Evolutionary conservation across 2,888 invertebrate species (phyloP), one percentile per base, ranked within the genome.

Genomic region (Ectemnius continuus): DNA sequence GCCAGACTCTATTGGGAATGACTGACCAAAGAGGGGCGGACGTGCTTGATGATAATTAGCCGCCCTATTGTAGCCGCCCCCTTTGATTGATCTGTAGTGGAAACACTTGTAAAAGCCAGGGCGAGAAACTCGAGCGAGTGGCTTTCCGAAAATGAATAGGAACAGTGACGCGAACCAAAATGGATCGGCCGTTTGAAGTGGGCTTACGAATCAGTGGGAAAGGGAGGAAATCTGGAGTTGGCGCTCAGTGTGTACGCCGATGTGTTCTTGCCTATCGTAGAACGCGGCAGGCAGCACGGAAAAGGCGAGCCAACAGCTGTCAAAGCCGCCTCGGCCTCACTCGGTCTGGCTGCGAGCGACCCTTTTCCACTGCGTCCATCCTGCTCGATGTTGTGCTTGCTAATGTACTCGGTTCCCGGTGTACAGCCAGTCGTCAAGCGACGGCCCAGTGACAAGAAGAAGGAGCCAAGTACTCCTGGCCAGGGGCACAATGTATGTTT

Each of bases 301-400:
- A 83, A 83, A 84, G 73, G 79, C 81, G 70, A 23, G 75, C 76
- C 78, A 83, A 83, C 86, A 86, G 86, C 86, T 86, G 86, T 86
- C 86, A 87, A 86, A 86, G 85, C 86, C 74, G 84, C 75, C 61
- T 64, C 65, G 68, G 69, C 74, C 73, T 64, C 64, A 67, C 75
- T 66, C 75, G 75, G 65, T 73, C 74, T 64, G 76, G 68, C 77
- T 72, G 78, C 64, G 61, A 18, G 56, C 72, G 70, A 76, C 74
- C 80, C 84, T 78, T 75, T 70, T 68, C 66, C 52, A 62, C 65
- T 58, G 62, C 68, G 66, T 67, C 70, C 75, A 61, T 23, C 61
- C 68, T 63, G 73, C 61, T 65, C 81, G 76, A 76, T 87, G 88
- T 87, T 87, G 82, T 87, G 85, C 76, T 87, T 87, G 84, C 86